phyloP scores from a whole-genome alignment of 2,113 vertebrate species.

The Toxostoma redivivum region DNA sequence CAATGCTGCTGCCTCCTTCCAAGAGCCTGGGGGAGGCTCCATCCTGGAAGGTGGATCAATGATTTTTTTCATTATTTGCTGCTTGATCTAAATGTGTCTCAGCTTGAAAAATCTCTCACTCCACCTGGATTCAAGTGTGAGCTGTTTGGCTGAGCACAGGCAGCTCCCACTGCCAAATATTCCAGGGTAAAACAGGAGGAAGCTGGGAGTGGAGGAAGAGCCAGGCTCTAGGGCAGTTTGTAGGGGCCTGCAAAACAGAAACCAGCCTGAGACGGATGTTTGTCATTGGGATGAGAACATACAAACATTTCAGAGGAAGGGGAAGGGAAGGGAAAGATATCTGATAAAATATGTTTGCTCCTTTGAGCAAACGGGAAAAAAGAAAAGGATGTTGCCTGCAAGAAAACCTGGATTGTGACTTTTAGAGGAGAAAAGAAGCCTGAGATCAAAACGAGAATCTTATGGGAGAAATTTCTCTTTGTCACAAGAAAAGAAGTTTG shows the following conservation, averaged over 20 bases:
- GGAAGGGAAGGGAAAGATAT: not conserved
- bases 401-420: not conserved
- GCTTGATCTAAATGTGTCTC: slow-evolving; percentile 49
- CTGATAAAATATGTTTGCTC: not conserved
- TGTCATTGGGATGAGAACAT: not conserved
- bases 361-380: not conserved
- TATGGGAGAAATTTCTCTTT: not conserved
- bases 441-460: not conserved
- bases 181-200: slow-evolving; percentile 13
- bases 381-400: not conserved
- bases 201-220: slow-evolving; percentile 15
- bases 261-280: not conserved
- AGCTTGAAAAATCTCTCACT: slow-evolving; percentile 17
- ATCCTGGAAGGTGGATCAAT: slow-evolving; percentile 45
- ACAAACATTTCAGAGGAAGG: slow-evolving; percentile 1
- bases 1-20: not conserved
- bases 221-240: slow-evolving; percentile 32
- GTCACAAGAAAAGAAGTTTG: not conserved
- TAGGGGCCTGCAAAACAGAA: slow-evolving; percentile 45
- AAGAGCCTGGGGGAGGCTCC: slow-evolving; percentile 18
- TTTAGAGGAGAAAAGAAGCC: not conserved
- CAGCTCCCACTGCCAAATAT: slow-evolving; percentile 44
- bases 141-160: slow-evolving; percentile 25
- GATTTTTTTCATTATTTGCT: slow-evolving; percentile 4
- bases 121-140: slow-evolving; percentile 33